Conservation (phyloP, 2,888 invertebrate species). For the Xanthorhoe spadicearia region DNA sequence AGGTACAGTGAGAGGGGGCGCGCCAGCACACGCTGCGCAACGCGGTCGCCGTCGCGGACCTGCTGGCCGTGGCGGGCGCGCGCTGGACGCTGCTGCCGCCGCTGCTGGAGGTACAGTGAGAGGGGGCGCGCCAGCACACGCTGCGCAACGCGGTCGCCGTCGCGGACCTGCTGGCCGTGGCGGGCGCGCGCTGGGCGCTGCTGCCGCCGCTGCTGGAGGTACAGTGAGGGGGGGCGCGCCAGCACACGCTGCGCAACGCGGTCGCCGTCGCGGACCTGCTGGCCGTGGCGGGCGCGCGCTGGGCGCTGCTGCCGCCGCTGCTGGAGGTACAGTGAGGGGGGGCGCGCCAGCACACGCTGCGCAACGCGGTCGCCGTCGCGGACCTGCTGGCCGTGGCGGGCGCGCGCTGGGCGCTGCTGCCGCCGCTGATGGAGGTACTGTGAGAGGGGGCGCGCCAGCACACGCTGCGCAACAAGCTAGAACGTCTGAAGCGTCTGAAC, state of each 20-base stretch:
- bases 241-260: conserved; percentile 90
- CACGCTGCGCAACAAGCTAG: conserved; percentile 92
- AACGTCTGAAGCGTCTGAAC: too few species aligned
- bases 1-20: conserved; percentile 90
- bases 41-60: conserved; percentile 95
- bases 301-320: neutral
- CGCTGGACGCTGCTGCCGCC: conserved; percentile 93
- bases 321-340: neutral
- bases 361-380: conserved; percentile 94
- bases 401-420: conserved; percentile 81
- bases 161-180: conserved; percentile 95
- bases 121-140: conserved; percentile 61
- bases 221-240: neutral
- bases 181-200: conserved; percentile 87
- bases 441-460: neutral
- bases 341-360: conserved; percentile 81
- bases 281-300: conserved; percentile 92
- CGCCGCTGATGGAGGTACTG: neutral
- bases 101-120: conserved; percentile 90
- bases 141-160: conserved; percentile 95
- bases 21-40: conserved; percentile 93
- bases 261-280: conserved; percentile 95
- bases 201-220: neutral
- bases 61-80: conserved; percentile 93
- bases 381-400: conserved; percentile 95